Evolutionary conservation across 2,113 vertebrate genomes (phyloP), one percentile per base, ranked within the genome.

Genomic region (Micronycteris hirsuta): DNA sequence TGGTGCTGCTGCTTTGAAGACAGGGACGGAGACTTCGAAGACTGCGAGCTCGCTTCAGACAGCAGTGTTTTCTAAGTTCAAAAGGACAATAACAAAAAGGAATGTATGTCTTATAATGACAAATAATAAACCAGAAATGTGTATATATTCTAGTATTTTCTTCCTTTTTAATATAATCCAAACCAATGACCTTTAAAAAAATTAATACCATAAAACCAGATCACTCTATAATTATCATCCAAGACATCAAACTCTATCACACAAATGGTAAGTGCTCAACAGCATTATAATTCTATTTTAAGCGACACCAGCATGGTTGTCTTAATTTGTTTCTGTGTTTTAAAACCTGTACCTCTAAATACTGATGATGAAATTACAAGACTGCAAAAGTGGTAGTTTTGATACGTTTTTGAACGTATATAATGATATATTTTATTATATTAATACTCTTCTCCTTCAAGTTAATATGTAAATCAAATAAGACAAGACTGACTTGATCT

Each of bases 1-100:
- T 99, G 99, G 96, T 99, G 99, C 97, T 99, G 99, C 92, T 99
- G 99, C 97, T 99, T 99, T 86, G 99, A 99, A 89, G 99, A 99
- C 56, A 99, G 98, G n/a, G 99, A 99, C 0, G 99, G 99, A 58
- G 99, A 99, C 76, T 99, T 99, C 94, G 99, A 99, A 97, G 99
- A 99, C 91, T 99, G 99, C 88, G 99, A 98, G 52, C 98, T 97
- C 98, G 99, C 98, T 81, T 99, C 99, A 24, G 99, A 99, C 52
- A 99, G 99, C 67, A 99, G 97, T 0, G 99, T 99, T 98, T 99
- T 99, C 99, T 99, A 97, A 63, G 20, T 94, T 97, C 61, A 36
- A 96, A 91, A 96, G 16, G 2, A 61, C 22, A 86, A 36, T 13
- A 31, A 26, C 5, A 95, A 65, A 91, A 91, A 22, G 88, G 93